These are phyloP conservation scores for Phycodurus eques DNA, from an alignment of 2,113 vertebrate species.

Conservation along the genomic window DNA sequence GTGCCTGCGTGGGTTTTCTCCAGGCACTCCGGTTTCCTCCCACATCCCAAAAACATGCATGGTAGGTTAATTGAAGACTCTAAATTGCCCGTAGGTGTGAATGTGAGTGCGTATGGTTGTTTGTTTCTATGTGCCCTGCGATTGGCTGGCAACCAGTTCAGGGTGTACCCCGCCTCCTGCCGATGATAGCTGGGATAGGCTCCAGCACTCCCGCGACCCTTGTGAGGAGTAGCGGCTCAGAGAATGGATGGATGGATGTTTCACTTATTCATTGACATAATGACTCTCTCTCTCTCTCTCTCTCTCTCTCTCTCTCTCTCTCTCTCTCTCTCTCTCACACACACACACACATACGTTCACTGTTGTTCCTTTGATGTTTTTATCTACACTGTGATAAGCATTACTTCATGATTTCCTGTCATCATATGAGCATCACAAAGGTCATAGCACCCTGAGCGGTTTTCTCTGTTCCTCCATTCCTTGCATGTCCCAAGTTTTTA, in stretches of 20 bases:
- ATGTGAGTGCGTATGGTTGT: too few relatives aligned
- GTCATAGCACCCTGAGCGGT: constrained; percentile 25
- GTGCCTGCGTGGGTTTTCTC: too few relatives aligned
- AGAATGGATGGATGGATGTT: not conserved
- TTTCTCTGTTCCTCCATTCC: constrained; percentile 22
- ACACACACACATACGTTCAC: not conserved
- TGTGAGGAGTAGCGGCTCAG: not conserved
- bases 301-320: constrained; percentile 1
- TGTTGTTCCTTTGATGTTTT: constrained; percentile 47
- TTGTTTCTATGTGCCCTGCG: too few relatives aligned
- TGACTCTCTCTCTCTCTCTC: constrained; percentile 2
- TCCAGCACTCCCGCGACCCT: too few relatives aligned
- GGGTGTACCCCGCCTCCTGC: too few relatives aligned
- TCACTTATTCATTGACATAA: constrained; percentile 21
- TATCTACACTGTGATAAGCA: constrained; percentile 43
- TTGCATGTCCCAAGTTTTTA: constrained; percentile 33
- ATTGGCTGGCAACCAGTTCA: too few relatives aligned
- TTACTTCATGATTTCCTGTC: constrained; percentile 36
- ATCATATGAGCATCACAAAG: constrained; percentile 35
- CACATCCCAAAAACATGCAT: too few relatives aligned
- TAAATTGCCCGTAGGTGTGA: too few relatives aligned
- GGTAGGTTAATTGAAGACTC: too few relatives aligned
- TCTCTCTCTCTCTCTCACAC: not conserved
- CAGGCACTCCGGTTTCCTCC: too few relatives aligned
- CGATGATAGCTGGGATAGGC: too few relatives aligned